Evolutionary conservation across 2,888 invertebrate genomes (phyloP).

Genomic region (Ligdia adustata): DNA sequence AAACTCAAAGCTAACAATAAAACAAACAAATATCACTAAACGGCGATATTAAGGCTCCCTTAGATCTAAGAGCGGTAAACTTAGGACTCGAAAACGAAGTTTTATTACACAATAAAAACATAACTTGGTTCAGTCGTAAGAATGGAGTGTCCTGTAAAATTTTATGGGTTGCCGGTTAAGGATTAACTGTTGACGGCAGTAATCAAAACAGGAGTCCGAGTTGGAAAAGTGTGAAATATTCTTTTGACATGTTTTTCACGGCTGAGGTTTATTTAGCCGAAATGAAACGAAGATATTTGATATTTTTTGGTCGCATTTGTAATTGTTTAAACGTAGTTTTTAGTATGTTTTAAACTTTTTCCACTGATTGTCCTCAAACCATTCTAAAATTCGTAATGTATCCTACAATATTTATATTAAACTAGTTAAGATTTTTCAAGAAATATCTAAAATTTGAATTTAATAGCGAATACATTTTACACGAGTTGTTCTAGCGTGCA

Average conservation of each 20-base stretch:
- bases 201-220: slow-evolving; percentile 7
- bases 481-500: too few species aligned
- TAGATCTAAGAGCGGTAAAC: slow-evolving; percentile 40
- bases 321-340: not conserved
- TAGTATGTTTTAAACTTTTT: not conserved
- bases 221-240: slow-evolving; percentile 12
- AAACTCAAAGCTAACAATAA: slow-evolving; percentile 28
- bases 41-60: slow-evolving; percentile 48
- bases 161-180: slow-evolving; percentile 43
- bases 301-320: not conserved
- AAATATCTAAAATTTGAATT: too few species aligned
- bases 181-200: slow-evolving; percentile 41
- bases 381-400: too few species aligned
- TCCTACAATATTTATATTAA: too few species aligned
- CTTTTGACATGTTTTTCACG: slow-evolving; percentile 20
- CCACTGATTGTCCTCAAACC: too few species aligned
- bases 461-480: too few species aligned
- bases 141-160: slow-evolving; percentile 43
- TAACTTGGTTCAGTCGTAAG: slow-evolving; percentile 44
- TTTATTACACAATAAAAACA: slow-evolving; percentile 53
- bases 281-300: not conserved
- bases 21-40: slow-evolving; percentile 44
- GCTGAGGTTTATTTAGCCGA: slow-evolving; percentile 2
- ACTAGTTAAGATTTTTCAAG: too few species aligned
- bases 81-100: slow-evolving; percentile 40